These are phyloP conservation scores for Mycalesis mineus DNA, from an alignment of 2,888 invertebrate species.

Conservation along the genomic window DNA sequence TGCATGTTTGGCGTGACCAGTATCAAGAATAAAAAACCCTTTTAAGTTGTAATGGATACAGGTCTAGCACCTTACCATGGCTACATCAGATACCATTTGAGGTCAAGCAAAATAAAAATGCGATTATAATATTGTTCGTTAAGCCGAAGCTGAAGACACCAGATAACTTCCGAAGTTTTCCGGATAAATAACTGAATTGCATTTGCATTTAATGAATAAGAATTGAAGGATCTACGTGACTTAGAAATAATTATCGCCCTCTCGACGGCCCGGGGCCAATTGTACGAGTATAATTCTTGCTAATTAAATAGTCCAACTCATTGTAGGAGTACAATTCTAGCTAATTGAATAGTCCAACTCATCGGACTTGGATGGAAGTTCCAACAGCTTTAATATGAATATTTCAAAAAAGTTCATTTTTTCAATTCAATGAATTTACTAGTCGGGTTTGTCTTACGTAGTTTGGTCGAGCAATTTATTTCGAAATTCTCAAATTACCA, in stretches of 20 bases:
- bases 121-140: background rate
- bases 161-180: constrained; percentile 18
- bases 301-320: too few relatives aligned
- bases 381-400: constrained; percentile 1
- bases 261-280: background rate
- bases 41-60: too few relatives aligned
- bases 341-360: too few relatives aligned
- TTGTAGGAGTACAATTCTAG: background rate
- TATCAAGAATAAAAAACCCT: too few relatives aligned
- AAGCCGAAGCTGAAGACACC: constrained; percentile 10
- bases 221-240: constrained; percentile 26
- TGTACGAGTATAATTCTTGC: background rate
- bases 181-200: constrained; percentile 23
- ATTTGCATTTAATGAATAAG: constrained; percentile 27
- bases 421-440: too few relatives aligned
- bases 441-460: too few relatives aligned
- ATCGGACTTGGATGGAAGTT: background rate
- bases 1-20: too few relatives aligned
- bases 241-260: constrained; percentile 26
- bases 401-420: background rate
- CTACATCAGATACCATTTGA: too few relatives aligned
- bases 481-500: too few relatives aligned
- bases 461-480: too few relatives aligned
- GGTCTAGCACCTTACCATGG: too few relatives aligned
- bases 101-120: background rate